These are phyloP conservation scores for Mesoligia furuncula DNA, from an alignment of 2,888 invertebrate species.

Conservation along the genomic window DNA sequence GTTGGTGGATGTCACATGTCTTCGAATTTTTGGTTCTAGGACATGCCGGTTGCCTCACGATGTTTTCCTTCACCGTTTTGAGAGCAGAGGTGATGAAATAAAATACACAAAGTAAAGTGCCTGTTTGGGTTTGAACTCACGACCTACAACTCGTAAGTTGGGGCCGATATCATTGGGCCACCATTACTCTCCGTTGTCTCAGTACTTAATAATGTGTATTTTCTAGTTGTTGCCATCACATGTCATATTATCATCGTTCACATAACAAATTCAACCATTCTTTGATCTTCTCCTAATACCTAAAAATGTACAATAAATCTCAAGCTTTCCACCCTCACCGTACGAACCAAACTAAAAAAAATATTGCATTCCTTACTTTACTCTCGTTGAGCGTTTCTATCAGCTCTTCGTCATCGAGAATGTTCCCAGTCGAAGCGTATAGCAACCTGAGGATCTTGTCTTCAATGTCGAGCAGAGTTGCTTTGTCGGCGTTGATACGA, in stretches of 20 bases:
- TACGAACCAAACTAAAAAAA: not conserved
- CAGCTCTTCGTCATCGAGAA: conserved; percentile 97
- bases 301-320: not conserved
- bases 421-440: conserved; percentile 96
- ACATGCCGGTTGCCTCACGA: not conserved
- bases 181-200: not conserved
- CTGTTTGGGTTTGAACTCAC: not conserved
- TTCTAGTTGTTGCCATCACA: not conserved
- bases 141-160: not conserved
- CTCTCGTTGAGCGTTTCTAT: conserved; percentile 97
- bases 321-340: not conserved
- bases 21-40: not conserved
- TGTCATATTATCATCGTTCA: not conserved
- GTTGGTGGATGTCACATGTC: no score
- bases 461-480: conserved; percentile 95
- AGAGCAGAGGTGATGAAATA: not conserved
- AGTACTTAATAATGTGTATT: not conserved
- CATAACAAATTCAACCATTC: not conserved
- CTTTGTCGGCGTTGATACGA: conserved; percentile 96
- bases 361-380: conserved; percentile 88
- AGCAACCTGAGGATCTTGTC: conserved; percentile 96
- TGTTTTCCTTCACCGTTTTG: not conserved
- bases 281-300: not conserved
- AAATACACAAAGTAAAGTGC: no score
- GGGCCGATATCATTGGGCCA: not conserved